These are phyloP conservation scores for Rhamnusium bicolor DNA, from an alignment of 2,888 invertebrate genomes.

Conservation along the genomic window DNA sequence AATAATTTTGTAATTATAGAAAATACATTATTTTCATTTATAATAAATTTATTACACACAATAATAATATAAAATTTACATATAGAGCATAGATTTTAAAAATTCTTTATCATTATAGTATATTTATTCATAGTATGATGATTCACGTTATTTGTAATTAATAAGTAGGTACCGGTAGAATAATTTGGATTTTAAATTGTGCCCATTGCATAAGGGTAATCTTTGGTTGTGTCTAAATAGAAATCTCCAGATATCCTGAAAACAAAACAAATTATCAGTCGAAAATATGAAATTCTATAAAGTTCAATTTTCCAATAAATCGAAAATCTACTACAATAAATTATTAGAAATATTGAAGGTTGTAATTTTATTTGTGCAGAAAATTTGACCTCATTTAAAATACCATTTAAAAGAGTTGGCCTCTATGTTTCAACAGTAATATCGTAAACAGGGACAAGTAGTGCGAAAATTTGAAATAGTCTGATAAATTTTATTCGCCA, in stretches of 20 bases:
- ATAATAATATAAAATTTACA: not conserved
- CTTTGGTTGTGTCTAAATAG: constrained; percentile 75
- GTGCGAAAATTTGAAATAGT: too few species aligned
- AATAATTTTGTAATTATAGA: not conserved
- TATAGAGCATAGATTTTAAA: not conserved
- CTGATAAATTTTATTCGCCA: too few species aligned
- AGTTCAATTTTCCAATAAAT: too few species aligned
- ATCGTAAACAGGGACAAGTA: too few species aligned
- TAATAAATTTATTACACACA: not conserved
- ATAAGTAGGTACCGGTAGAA: not conserved
- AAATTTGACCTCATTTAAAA: too few species aligned
- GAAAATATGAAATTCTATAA: too few species aligned
- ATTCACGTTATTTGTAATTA: not conserved
- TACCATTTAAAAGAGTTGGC: too few species aligned
- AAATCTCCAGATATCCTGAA: constrained; percentile 73
- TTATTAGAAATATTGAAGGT: too few species aligned
- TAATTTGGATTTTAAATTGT: not conserved
- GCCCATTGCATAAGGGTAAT: constrained; percentile 69
- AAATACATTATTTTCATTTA: not conserved
- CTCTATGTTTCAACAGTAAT: too few species aligned
- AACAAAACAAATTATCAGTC: constrained; percentile 41
- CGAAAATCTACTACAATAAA: too few species aligned
- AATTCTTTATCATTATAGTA: not conserved
- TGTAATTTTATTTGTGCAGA: too few species aligned
- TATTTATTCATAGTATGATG: not conserved